phyloP scores from a whole-genome alignment of 2,888 invertebrate genomes.

The Cancer borealis region DNA sequence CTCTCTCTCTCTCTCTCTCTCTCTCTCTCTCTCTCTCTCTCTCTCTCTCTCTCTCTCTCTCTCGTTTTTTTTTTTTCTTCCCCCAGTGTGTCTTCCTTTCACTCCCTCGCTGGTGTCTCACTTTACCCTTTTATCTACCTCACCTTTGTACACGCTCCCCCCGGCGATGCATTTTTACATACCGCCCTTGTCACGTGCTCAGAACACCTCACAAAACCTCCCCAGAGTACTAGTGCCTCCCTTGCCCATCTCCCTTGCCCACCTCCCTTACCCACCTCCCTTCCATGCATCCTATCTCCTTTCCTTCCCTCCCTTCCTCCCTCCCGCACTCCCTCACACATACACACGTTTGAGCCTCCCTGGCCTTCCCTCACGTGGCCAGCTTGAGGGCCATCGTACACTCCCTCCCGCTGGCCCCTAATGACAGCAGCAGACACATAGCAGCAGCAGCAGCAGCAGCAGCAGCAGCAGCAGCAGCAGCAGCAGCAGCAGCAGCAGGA shows the following conservation, averaged over 20 bases:
- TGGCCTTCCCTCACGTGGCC: background rate
- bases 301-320: background rate
- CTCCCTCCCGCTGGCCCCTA: background rate
- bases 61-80: background rate
- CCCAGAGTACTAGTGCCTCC: background rate
- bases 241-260: background rate
- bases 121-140: background rate
- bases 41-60: constrained; percentile 57
- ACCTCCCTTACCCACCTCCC: background rate
- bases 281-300: background rate
- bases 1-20: constrained; percentile 13
- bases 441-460: background rate
- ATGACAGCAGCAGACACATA: background rate
- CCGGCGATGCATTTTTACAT: background rate
- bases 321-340: background rate
- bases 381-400: too few relatives aligned
- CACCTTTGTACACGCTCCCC: background rate
- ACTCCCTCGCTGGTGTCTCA: background rate
- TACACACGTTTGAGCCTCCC: background rate
- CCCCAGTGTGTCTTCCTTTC: background rate
- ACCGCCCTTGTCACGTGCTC: background rate
- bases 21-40: constrained; percentile 53
- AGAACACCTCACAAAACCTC: background rate
- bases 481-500: background rate
- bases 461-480: background rate